These are phyloP conservation scores for Pilophorus perplexus DNA, from an alignment of 2,888 invertebrate genomes.

Conservation along the genomic window DNA sequence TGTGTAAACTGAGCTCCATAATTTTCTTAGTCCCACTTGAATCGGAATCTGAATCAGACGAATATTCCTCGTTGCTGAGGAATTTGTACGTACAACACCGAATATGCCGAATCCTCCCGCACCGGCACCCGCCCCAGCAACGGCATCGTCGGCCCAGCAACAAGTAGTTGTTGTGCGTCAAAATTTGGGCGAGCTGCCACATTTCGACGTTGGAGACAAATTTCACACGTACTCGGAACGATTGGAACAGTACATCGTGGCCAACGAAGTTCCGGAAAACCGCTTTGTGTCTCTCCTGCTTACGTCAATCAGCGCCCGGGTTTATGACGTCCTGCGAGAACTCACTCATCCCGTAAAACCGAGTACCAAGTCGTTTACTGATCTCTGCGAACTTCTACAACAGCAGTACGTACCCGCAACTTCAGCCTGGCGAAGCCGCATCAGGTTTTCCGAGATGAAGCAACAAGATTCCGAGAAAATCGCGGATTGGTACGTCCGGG, in stretches of 20 bases:
- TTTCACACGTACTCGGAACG: not conserved
- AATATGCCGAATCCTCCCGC: no score
- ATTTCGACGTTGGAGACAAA: not conserved
- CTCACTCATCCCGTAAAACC: not conserved
- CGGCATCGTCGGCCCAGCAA: no score
- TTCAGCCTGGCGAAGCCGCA: no score
- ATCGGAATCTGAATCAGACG: not conserved
- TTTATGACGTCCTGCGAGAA: no score
- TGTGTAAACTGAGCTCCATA: not conserved
- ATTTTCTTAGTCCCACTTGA: not conserved
- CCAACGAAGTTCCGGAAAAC: no score
- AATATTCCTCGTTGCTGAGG: not conserved
- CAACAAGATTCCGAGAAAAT: not conserved
- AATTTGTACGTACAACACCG: constrained; percentile 4
- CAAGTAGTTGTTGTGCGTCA: no score
- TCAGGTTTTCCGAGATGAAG: not conserved
- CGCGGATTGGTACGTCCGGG: not conserved
- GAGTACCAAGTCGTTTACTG: not conserved
- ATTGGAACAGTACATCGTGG: no score
- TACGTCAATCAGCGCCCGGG: not conserved
- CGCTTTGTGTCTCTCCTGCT: no score
- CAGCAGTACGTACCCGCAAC: no score
- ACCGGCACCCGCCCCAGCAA: no score
- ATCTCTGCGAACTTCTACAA: not conserved
- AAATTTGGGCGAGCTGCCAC: not conserved